Base-by-base conservation (phyloP, 64 coral and sea anemone species). In the Acropora tenuis region DNA sequence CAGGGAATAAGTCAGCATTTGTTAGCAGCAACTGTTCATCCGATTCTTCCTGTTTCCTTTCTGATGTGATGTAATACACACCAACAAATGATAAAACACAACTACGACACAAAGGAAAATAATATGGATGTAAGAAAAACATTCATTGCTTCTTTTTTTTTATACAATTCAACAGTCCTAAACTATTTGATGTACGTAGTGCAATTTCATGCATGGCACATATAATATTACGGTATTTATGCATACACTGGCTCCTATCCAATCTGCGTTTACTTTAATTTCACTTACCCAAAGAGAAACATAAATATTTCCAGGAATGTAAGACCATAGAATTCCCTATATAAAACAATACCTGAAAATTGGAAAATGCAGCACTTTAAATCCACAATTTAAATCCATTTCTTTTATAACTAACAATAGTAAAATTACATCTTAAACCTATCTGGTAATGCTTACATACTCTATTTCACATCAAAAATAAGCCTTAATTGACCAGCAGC, bases 301-400 rank as follows among this genome's bases (percentile, higher is more conserved):
- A 99, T 99, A 94, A 99, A 99, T 76, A 99, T 96, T 88, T 96
- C 97, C 67, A 99, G 86, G 74, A 99, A 99, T 41, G 97, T 96
- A 91, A 99, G 88, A 43, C 97, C 97, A 89, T 99, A 99, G 82
- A 99, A 99, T 82, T 99, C 97, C 92, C 75, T 95, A 90, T 99
- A 99, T 52, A 99, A 96, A 71, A 99, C 79, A 96, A 99, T 99
- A 91, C 97, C 97, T 99, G 73, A 42, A 92, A 96, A 40, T 30
- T 1, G 17, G 16, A 17, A 89, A 78, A 18, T 4, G 1, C 78
- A 58, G 65, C 60, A 63, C 3, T 13, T 63, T 15, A 12, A 63
- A 63, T 63, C 60, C 10, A 55, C 52, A 7, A 55, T 55, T 7
- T 7, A 5, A 7, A 7, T 55, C 52, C 52, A 30, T 0, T 30